These are phyloP conservation scores for Apodemus speciosus DNA, from an alignment of 2,113 vertebrate species.

Conservation along the genomic window DNA sequence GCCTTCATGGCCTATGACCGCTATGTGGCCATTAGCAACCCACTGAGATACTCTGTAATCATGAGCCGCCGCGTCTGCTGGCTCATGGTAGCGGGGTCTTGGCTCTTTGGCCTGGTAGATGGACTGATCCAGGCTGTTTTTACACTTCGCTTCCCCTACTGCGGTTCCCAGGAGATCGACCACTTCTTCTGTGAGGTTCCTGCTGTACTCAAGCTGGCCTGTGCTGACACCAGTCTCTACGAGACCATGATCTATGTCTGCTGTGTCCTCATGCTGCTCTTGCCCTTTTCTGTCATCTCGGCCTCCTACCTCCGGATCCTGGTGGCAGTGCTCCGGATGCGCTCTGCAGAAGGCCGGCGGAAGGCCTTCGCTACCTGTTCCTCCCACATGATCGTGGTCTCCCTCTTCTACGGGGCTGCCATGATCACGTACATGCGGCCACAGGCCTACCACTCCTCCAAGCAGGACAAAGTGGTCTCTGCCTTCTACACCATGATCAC, in stretches of 20 bases:
- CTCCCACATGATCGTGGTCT: constrained; percentile 61
- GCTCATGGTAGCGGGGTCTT: constrained; percentile 71
- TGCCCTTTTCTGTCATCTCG: constrained; percentile 69
- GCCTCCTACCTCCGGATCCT: constrained; percentile 65
- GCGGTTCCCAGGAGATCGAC: constrained; percentile 65
- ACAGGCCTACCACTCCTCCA: constrained; percentile 72
- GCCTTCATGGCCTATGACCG: constrained; percentile 74
- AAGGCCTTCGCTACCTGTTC: constrained; percentile 75
- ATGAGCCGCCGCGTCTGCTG: constrained; percentile 66
- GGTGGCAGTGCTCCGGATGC: constrained; percentile 23
- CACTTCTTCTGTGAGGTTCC: constrained; percentile 77
- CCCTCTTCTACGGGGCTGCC: constrained; percentile 60
- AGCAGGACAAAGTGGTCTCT: constrained; percentile 77
- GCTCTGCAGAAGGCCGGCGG: neutral
- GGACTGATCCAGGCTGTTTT: constrained; percentile 68
- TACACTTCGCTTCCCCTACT: constrained; percentile 70
- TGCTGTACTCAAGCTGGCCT: constrained; percentile 70
- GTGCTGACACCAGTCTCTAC: constrained; percentile 70
- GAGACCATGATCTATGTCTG: constrained; percentile 71
- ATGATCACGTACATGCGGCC: constrained; percentile 72
- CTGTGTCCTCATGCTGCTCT: constrained; percentile 69
- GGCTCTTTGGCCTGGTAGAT: constrained; percentile 71
- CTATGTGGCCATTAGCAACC: constrained; percentile 72
- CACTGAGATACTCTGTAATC: constrained; percentile 63
- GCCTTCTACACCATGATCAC: constrained; percentile 77